Conservation (phyloP, 2,113 vertebrate species). For the Nestor notabilis region DNA sequence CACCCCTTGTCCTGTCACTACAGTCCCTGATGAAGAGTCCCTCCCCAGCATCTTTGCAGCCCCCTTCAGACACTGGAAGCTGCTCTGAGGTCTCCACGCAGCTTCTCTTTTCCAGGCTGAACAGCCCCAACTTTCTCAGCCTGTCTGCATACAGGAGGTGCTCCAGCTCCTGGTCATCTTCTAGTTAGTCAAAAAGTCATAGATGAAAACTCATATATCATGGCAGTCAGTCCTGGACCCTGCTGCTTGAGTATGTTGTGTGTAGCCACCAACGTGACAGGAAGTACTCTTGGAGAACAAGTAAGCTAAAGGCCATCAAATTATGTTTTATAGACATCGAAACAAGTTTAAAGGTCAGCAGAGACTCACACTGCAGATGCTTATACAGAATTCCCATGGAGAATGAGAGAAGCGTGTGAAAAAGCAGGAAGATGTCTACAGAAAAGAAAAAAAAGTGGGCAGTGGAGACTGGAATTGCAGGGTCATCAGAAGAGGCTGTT, state of each 20-base stretch:
- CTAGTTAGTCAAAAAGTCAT: not conserved
- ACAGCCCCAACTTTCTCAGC: not conserved
- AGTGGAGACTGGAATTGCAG: not conserved
- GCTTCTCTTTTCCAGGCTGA: not conserved
- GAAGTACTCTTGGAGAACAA: not conserved
- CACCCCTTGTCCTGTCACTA: not conserved
- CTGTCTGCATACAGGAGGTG: not conserved
- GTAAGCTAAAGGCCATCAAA: not conserved
- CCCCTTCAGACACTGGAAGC: not conserved
- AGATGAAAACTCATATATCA: not conserved
- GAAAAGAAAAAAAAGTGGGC: not conserved
- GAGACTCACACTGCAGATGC: not conserved
- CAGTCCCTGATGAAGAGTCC: not conserved
- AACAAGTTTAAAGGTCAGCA: not conserved
- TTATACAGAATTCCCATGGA: not conserved
- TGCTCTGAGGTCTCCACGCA: not conserved
- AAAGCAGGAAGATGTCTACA: not conserved
- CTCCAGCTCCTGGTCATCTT: not conserved
- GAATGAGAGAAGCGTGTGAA: not conserved
- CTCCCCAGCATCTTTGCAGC: no score
- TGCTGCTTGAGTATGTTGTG: not conserved
- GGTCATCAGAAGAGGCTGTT: not conserved
- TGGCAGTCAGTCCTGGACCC: not conserved
- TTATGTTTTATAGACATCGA: not conserved
- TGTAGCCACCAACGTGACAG: not conserved